Evolutionary conservation across 1,140 invertebrate genomes (phyloP).

Genomic region (Drosophila dunni): DNA sequence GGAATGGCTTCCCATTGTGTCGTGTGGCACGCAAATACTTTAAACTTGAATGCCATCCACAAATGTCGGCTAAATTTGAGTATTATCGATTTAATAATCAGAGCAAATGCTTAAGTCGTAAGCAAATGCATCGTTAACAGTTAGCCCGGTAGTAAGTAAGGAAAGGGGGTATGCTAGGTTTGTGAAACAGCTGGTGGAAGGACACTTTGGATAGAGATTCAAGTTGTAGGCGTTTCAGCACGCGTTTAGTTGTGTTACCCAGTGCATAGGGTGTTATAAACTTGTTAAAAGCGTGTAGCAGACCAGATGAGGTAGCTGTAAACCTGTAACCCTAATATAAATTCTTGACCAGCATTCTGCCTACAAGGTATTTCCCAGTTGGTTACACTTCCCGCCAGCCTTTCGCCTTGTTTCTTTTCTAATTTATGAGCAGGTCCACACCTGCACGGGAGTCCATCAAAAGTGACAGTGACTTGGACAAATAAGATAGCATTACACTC

Average conservation of each 20-base stretch:
- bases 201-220: too few species aligned
- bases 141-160: background rate
- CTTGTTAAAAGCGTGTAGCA: too few species aligned
- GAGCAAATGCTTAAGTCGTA: background rate
- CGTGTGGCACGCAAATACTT: constrained; percentile 34
- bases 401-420: background rate
- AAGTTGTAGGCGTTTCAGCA: too few species aligned
- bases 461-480: constrained; percentile 20
- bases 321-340: too few species aligned
- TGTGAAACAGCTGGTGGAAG: too few species aligned
- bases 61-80: constrained; percentile 55
- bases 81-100: constrained; percentile 73
- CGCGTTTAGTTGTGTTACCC: too few species aligned
- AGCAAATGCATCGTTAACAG: constrained; percentile 3
- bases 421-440: constrained; percentile 26
- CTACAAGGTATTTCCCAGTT: too few species aligned
- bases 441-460: background rate
- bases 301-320: too few species aligned
- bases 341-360: too few species aligned
- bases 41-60: constrained; percentile 13
- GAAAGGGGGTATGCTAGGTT: too few species aligned
- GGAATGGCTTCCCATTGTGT: constrained; percentile 38
- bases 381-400: too few species aligned
- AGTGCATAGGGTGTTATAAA: too few species aligned
- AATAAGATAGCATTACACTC: constrained; percentile 37